Conservation (phyloP, 2,888 invertebrate genomes). For the Dysmachus trigonus region DNA sequence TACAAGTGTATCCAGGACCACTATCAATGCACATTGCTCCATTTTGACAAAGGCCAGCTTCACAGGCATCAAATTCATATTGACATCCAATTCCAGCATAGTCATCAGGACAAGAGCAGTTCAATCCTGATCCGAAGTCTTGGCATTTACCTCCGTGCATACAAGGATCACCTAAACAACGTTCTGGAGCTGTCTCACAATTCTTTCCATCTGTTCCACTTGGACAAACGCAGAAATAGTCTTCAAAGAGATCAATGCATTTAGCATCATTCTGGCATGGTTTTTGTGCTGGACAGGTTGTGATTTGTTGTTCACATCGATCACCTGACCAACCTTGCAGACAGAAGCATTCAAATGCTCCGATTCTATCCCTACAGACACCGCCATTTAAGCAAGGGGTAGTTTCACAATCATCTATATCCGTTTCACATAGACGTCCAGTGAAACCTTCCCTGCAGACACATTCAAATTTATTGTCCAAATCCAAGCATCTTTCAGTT, state of each 20-base stretch:
- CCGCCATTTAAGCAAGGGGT: constrained; percentile 91
- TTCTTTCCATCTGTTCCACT: constrained; percentile 96
- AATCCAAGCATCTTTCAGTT: constrained; percentile 88
- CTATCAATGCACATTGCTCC: constrained; percentile 91
- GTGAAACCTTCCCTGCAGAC: constrained; percentile 89
- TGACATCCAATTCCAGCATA: constrained; percentile 91
- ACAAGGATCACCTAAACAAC: constrained; percentile 75
- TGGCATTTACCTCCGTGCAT: constrained; percentile 96
- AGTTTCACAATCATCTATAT: constrained; percentile 87
- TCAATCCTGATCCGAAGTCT: constrained; percentile 93
- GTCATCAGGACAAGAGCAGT: constrained; percentile 90
- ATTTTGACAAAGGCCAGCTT: constrained; percentile 88
- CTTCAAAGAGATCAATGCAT: constrained; percentile 90
- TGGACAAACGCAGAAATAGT: constrained; percentile 73
- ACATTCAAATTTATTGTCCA: constrained; percentile 87
- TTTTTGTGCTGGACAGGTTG: constrained; percentile 78
- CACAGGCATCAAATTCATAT: constrained; percentile 92
- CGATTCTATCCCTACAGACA: constrained; percentile 85
- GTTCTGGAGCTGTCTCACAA: constrained; percentile 95
- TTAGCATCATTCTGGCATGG: constrained; percentile 94
- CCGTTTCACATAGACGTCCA: constrained; percentile 84
- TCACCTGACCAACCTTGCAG: constrained; percentile 87
- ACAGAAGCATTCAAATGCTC: constrained; percentile 83
- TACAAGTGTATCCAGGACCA: constrained; percentile 84
- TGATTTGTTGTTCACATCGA: constrained; percentile 87